Percentiles rank a stretch among this genome's conserved stretches.
Conservation (phyloP, 1,140 invertebrate genomes). For the Caenorhabditis briggsae region DNA sequence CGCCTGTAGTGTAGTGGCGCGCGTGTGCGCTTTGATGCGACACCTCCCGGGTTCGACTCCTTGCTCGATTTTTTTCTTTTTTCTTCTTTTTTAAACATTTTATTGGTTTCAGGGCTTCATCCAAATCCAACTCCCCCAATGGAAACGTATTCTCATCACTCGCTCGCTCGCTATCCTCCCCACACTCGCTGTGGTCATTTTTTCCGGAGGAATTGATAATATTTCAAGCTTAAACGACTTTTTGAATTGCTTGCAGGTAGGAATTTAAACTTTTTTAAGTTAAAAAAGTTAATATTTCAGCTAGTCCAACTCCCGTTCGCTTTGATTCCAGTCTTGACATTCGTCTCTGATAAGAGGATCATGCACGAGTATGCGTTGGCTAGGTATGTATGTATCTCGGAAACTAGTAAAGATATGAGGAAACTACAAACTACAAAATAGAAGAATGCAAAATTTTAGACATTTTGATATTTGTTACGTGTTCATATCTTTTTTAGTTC, state of each 20-base stretch:
- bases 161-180: slow-evolving; percentile 89
- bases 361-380: slow-evolving; percentile 89
- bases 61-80: neutral
- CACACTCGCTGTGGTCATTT: slow-evolving; percentile 85
- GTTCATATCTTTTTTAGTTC: no score
- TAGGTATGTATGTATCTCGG: slow-evolving; percentile 79
- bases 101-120: slow-evolving; percentile 84
- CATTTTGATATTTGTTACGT: no score
- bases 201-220: slow-evolving; percentile 83
- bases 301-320: slow-evolving; percentile 80
- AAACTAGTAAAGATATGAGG: no score
- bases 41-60: neutral
- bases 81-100: neutral
- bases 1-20: no score
- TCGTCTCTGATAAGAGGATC: slow-evolving; percentile 85
- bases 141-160: slow-evolving; percentile 40
- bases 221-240: slow-evolving; percentile 89
- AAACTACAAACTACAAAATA: no score
- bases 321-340: slow-evolving; percentile 88
- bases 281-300: slow-evolving; percentile 5
- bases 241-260: slow-evolving; percentile 83
- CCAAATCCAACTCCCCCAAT: slow-evolving; percentile 79
- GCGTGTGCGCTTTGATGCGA: no score
- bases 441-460: no score
- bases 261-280: slow-evolving; percentile 79